Percentiles rank a stretch among this genome's conserved stretches.
phyloP scores from a whole-genome alignment of 2,797 vertebrate species.

The Parotocinclus haroldoi region DNA sequence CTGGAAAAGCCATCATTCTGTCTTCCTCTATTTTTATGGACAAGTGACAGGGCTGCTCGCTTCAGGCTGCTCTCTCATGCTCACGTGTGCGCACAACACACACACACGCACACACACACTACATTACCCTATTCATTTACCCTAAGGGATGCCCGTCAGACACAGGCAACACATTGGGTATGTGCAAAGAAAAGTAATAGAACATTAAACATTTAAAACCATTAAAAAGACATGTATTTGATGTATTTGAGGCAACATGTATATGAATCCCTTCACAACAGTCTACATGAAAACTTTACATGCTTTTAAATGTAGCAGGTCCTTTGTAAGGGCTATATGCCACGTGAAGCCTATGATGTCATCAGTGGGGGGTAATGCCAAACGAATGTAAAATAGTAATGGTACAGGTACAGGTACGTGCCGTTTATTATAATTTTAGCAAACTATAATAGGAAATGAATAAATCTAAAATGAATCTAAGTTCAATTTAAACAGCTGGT shows the following conservation, averaged over 20 bases:
- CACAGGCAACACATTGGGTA: constrained; percentile 6
- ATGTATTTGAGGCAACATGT: neutral
- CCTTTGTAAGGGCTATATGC: too few relatives aligned
- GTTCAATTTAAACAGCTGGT: too few relatives aligned
- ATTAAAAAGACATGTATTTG: neutral
- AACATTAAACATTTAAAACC: neutral
- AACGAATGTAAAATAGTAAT: too few relatives aligned
- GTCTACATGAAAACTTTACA: too few relatives aligned
- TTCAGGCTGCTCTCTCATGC: constrained; percentile 5
- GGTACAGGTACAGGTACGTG: too few relatives aligned
- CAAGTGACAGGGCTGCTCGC: constrained; percentile 4
- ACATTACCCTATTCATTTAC: constrained; percentile 1
- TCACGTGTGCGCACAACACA: neutral
- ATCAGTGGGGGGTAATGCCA: too few relatives aligned
- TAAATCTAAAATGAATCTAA: too few relatives aligned
- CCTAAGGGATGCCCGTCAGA: constrained; percentile 17
- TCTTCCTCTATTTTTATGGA: constrained; percentile 5
- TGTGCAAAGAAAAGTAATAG: neutral
- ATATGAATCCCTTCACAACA: too few relatives aligned
- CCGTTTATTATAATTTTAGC: too few relatives aligned
- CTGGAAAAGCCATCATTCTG: neutral
- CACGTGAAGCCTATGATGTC: too few relatives aligned
- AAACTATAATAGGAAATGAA: too few relatives aligned
- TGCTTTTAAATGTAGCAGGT: too few relatives aligned
- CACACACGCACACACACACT: constrained; percentile 3